phyloP scores from a whole-genome alignment of 2,888 invertebrate genomes.

The Chironomus riparius region DNA sequence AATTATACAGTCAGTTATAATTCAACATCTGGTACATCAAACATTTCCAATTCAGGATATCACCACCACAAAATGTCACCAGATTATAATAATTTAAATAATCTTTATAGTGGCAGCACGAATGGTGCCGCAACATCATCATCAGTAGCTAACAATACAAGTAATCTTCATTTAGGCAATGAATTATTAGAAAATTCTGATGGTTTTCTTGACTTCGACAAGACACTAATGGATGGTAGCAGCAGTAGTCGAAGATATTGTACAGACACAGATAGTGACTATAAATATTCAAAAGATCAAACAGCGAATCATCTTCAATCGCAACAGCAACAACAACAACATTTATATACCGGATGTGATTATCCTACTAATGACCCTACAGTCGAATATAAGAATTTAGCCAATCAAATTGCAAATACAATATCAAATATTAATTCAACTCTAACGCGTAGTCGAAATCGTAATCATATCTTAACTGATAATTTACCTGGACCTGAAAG shows the following conservation, averaged over 20 bases:
- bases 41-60: background rate
- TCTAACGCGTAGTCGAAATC: slow-evolving; percentile 45
- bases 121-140: background rate
- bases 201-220: slow-evolving; percentile 28
- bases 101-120: slow-evolving; percentile 4
- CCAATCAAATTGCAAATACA: slow-evolving; percentile 44
- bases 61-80: slow-evolving; percentile 15
- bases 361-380: slow-evolving; percentile 31
- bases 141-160: background rate
- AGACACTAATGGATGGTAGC: slow-evolving; percentile 26
- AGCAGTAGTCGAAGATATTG: no score
- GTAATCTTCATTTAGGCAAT: slow-evolving; percentile 9
- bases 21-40: slow-evolving; percentile 11
- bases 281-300: slow-evolving; percentile 2
- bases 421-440: slow-evolving; percentile 38
- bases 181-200: slow-evolving; percentile 22
- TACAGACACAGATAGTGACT: background rate
- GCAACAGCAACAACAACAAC: background rate
- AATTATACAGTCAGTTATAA: slow-evolving; percentile 25
- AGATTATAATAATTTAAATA: slow-evolving; percentile 22
- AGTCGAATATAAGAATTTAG: slow-evolving; percentile 37
- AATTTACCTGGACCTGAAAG: slow-evolving; percentile 81
- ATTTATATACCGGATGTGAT: slow-evolving; percentile 3
- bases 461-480: slow-evolving; percentile 73
- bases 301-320: background rate